A percentile compares a stretch with the other conserved stretches of the same genome.
Conservation (phyloP, 1,140 invertebrate genomes). For the Drosophila trapezifrons region DNA sequence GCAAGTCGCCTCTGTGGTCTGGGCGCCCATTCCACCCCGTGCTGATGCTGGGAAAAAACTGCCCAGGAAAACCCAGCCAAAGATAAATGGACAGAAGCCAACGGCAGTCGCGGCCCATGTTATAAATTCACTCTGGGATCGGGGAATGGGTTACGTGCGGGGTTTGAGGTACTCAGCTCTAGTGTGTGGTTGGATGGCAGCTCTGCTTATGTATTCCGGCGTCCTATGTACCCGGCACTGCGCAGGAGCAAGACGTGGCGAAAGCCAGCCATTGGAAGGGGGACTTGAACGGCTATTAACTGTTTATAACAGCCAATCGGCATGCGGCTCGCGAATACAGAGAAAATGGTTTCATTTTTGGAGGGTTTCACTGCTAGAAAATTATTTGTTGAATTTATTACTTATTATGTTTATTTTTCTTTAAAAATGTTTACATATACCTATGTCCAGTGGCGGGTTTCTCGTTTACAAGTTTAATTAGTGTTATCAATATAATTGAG, state of each 20-base stretch:
- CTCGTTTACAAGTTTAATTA: not conserved
- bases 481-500: not conserved
- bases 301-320: slow-evolving; percentile 68
- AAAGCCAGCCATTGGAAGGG: slow-evolving; percentile 3
- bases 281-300: slow-evolving; percentile 39
- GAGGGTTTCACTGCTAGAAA: slow-evolving; percentile 38
- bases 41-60: slow-evolving; percentile 26
- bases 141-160: slow-evolving; percentile 10
- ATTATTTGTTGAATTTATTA: no score
- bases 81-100: slow-evolving; percentile 83
- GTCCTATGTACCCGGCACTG: slow-evolving; percentile 61
- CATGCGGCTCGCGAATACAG: slow-evolving; percentile 21
- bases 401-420: not conserved
- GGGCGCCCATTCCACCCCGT: slow-evolving; percentile 10
- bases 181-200: slow-evolving; percentile 55
- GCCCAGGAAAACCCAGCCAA: slow-evolving; percentile 41
- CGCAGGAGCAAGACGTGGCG: slow-evolving; percentile 61
- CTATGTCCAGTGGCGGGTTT: no score
- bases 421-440: not conserved
- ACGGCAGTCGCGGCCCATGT: slow-evolving; percentile 58
- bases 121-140: slow-evolving; percentile 61
- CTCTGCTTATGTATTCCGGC: slow-evolving; percentile 53
- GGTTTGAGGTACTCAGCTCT: slow-evolving; percentile 17
- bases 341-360: slow-evolving; percentile 66
- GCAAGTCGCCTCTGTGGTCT: slow-evolving; percentile 42